Conservation (phyloP, 2,113 vertebrate species). For the Microtus richardsoni region DNA sequence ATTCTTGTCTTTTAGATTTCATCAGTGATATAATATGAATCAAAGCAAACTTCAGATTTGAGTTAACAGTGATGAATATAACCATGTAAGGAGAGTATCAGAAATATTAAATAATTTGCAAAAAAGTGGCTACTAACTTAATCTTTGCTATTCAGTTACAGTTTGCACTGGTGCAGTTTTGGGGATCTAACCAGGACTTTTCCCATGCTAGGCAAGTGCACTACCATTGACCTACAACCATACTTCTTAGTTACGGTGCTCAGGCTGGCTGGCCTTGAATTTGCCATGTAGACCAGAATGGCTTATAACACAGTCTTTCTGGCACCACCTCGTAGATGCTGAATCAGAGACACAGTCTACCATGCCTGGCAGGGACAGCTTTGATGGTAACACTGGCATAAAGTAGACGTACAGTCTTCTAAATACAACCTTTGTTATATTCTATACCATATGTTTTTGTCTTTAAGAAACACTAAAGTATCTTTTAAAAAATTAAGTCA, state of each 20-base stretch:
- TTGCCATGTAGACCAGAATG: neutral
- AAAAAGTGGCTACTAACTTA: neutral
- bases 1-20: neutral
- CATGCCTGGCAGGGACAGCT: neutral
- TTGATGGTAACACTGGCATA: neutral
- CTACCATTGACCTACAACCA: neutral
- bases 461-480: constrained; percentile 20
- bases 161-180: neutral
- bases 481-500: constrained; percentile 42
- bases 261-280: neutral
- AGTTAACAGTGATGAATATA: constrained; percentile 12
- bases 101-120: constrained; percentile 6
- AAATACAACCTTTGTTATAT: neutral
- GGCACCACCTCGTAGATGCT: neutral
- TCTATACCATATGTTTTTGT: neutral
- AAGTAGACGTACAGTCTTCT: neutral
- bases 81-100: neutral
- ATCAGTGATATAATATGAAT: neutral
- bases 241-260: neutral
- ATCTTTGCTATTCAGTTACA: constrained; percentile 7
- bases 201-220: neutral
- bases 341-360: neutral
- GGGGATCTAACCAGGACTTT: neutral
- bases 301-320: neutral
- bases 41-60: constrained; percentile 27